Evolutionary conservation across 2,113 vertebrate genomes (phyloP), one percentile per base, ranked within the genome.

Genomic region (Grantiella picta): DNA sequence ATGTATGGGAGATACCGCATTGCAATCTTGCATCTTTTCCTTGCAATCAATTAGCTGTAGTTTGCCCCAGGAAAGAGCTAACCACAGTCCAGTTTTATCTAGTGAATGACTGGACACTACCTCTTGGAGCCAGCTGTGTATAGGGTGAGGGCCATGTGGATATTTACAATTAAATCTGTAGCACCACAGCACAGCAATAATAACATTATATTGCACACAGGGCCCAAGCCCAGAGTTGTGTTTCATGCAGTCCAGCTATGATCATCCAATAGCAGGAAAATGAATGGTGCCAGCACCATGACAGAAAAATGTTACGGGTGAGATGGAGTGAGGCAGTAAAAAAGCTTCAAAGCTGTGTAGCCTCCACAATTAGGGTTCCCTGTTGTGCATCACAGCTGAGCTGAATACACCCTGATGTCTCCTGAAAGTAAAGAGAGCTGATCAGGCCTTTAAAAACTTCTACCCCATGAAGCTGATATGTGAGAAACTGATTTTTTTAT

Each of bases 351-450:
- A 64, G 5, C 3, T 33, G 42, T 91, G 22, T 38, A 84, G 21
- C 35, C 42, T 25, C 33, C 5, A 31, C 2, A 1, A 69, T 60
- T 36, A 69, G 0, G 0, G 35, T 27, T 53, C 9, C 5, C 29
- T 50, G 10, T 45, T 82, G 70, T 76, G 36, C 27, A 36, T 80
- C 75, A 42, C 35, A 59, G 9, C 7, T 5, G 7, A 79, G 13
- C 15, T 76, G 28, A 79, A 69, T 76, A 45, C 15, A 40, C 27
- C 38, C 11, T 33, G 20, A 47, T 9, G 4, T n/a, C 70, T 71
- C 29, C 49, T 68, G 27, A 36, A 82, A 50, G 33, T 47, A 84
- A 82, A 71, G 3, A 42, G 23, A 83, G 21, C 15, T 50, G 18
- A 53, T 90, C 45, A 72, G 22, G 10, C 17, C 20, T 82, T 56